These are phyloP conservation scores for Ochotona curzoniae DNA, from an alignment of 2,113 vertebrate species.

Conservation along the genomic window DNA sequence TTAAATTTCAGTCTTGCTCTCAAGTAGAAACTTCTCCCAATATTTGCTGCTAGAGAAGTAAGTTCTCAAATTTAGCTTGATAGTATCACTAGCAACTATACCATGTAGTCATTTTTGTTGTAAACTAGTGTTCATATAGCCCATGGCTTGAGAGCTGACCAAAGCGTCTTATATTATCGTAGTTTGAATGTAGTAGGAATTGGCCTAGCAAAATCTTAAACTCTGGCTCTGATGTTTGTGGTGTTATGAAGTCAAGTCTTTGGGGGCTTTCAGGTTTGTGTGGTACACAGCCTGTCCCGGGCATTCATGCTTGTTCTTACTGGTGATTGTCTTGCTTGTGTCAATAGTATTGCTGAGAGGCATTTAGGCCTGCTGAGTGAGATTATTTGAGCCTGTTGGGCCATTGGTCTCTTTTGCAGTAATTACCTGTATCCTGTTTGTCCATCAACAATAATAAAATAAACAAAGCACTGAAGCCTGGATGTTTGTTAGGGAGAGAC, in stretches of 20 bases:
- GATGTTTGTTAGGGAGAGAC: neutral
- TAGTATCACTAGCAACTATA: slow-evolving; percentile 42
- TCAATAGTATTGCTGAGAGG: slow-evolving; percentile 29
- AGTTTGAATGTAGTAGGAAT: slow-evolving; percentile 46
- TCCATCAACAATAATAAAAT: too few species aligned
- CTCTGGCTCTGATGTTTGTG: slow-evolving; percentile 60
- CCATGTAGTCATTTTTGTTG: slow-evolving; percentile 56
- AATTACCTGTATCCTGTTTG: too few species aligned
- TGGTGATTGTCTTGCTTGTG: slow-evolving; percentile 24
- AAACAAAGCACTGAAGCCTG: neutral
- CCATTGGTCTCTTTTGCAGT: neutral
- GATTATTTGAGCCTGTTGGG: slow-evolving; percentile 20
- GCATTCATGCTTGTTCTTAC: neutral
- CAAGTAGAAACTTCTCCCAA: slow-evolving; percentile 40
- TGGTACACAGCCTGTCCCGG: neutral
- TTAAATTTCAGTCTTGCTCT: slow-evolving; percentile 62
- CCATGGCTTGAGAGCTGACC: slow-evolving; percentile 32
- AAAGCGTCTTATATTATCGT: slow-evolving; percentile 42
- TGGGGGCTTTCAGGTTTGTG: neutral
- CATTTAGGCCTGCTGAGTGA: neutral
- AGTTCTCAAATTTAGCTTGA: slow-evolving; percentile 59
- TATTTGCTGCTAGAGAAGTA: slow-evolving; percentile 62
- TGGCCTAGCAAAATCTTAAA: slow-evolving; percentile 58
- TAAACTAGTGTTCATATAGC: slow-evolving; percentile 58
- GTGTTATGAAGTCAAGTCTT: slow-evolving; percentile 20